A percentile compares a stretch with the other conserved stretches of the same genome.
Evolutionary conservation across 1,140 invertebrate genomes (phyloP).

Genomic region (Venturia canescens): DNA sequence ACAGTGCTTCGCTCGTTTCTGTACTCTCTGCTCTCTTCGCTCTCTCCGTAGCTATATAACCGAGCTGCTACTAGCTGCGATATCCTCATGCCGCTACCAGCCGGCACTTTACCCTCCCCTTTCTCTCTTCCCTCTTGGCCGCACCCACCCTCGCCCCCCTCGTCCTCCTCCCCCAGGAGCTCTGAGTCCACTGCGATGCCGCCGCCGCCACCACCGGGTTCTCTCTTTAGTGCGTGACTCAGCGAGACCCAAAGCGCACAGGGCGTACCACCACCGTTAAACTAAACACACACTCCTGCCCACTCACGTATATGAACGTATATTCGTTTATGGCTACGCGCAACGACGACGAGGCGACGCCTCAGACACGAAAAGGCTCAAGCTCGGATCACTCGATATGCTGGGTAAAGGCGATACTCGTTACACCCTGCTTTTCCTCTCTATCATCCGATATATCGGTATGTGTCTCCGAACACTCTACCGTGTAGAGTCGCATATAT

Average conservation of each 20-base stretch:
- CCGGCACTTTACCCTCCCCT: constrained; percentile 36
- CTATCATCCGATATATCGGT: neutral
- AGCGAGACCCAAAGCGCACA: constrained; percentile 56
- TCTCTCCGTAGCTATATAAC: neutral
- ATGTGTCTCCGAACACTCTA: neutral
- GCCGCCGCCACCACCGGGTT: constrained; percentile 44
- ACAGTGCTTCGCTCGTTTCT: constrained; percentile 25
- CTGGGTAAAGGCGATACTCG: neutral
- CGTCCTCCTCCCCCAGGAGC: constrained; percentile 3
- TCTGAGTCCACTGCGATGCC: constrained; percentile 14
- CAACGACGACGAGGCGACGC: too few species aligned
- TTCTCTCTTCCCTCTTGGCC: neutral
- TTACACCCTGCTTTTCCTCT: neutral
- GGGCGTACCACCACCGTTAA: constrained; percentile 11
- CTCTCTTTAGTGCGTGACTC: constrained; percentile 64
- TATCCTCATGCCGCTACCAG: constrained; percentile 33
- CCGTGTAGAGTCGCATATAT: too few species aligned
- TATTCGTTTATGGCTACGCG: constrained; percentile 14
- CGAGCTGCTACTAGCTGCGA: constrained; percentile 22
- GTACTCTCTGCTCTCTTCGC: constrained; percentile 14
- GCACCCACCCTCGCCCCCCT: too few species aligned
- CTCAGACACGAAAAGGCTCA: neutral
- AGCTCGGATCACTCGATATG: neutral
- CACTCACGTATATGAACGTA: constrained; percentile 4
- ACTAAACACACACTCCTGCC: neutral